A percentile compares a stretch with the other conserved stretches of the same genome.
These are phyloP conservation scores for Neria commutata DNA, from an alignment of 2,888 invertebrate genomes.

Conservation along the genomic window DNA sequence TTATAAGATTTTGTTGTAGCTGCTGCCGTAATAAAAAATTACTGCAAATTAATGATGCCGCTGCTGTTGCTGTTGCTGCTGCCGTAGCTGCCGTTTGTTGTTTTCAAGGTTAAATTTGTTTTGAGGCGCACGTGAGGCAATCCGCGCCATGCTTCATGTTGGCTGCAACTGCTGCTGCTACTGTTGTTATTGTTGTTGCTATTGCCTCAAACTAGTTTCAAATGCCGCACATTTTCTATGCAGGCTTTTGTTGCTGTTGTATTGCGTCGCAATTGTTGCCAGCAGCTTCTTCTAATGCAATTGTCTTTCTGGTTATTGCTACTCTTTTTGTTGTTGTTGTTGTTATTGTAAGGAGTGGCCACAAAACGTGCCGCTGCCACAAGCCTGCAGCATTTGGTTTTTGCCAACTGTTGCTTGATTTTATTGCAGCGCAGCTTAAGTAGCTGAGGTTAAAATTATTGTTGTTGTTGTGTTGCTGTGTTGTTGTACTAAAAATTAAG, in stretches of 20 bases:
- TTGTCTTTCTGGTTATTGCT: not conserved
- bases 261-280: not conserved
- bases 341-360: not conserved
- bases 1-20: not conserved
- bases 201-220: constrained; percentile 46
- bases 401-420: constrained; percentile 19
- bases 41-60: constrained; percentile 3
- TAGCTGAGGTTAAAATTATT: constrained; percentile 27
- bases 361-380: not conserved
- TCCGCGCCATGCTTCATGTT: constrained; percentile 43
- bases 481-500: not conserved
- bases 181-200: not conserved
- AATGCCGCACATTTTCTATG: constrained; percentile 35
- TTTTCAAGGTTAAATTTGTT: constrained; percentile 53
- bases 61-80: no score
- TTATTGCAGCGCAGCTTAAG: constrained; percentile 33
- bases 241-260: not conserved
- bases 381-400: not conserved
- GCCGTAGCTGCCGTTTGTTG: constrained; percentile 38
- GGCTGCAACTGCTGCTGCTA: not conserved
- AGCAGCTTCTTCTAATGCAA: not conserved
- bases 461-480: constrained; percentile 21
- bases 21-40: not conserved
- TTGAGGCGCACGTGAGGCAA: constrained; percentile 40
- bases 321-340: not conserved